These are phyloP conservation scores for Apteryx owenii DNA, from an alignment of 2,113 vertebrate species.

Conservation along the genomic window DNA sequence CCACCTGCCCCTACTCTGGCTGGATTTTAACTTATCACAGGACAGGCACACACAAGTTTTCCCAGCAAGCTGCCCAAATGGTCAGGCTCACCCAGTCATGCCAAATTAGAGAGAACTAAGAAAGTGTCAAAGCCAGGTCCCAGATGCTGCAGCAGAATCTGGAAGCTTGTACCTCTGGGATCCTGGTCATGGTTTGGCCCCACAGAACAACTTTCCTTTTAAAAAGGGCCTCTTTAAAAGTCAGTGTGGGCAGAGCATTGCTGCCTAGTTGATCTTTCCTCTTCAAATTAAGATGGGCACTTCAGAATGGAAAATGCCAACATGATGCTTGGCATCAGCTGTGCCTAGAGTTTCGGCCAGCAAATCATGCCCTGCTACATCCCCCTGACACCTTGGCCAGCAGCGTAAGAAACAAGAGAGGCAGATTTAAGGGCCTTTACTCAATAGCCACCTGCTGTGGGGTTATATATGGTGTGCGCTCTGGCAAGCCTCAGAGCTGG, in stretches of 20 bases:
- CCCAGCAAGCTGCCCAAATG: background rate
- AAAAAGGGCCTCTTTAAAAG: background rate
- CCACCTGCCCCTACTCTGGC: background rate
- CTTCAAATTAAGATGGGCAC: constrained; percentile 38
- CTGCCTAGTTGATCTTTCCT: background rate
- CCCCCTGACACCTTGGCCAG: constrained; percentile 40
- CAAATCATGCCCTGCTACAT: constrained; percentile 37
- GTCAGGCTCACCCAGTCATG: background rate
- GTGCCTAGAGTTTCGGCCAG: constrained; percentile 26
- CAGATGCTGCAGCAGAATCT: background rate
- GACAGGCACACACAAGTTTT: background rate
- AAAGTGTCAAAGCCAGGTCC: background rate
- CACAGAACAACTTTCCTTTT: background rate
- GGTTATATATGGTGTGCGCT: constrained; percentile 67
- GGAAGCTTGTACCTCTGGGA: background rate
- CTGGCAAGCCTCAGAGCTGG: constrained; percentile 61
- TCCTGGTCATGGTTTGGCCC: background rate
- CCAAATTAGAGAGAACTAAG: background rate
- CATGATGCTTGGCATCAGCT: constrained; percentile 32
- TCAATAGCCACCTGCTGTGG: constrained; percentile 74
- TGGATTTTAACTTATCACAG: background rate
- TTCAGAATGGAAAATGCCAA: constrained; percentile 31
- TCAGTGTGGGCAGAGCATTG: background rate
- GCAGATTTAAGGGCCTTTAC: constrained; percentile 64
- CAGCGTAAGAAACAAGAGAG: constrained; percentile 57